Evolutionary conservation across 2,888 invertebrate species (phyloP).

Genomic region (Thera obeliscata): DNA sequence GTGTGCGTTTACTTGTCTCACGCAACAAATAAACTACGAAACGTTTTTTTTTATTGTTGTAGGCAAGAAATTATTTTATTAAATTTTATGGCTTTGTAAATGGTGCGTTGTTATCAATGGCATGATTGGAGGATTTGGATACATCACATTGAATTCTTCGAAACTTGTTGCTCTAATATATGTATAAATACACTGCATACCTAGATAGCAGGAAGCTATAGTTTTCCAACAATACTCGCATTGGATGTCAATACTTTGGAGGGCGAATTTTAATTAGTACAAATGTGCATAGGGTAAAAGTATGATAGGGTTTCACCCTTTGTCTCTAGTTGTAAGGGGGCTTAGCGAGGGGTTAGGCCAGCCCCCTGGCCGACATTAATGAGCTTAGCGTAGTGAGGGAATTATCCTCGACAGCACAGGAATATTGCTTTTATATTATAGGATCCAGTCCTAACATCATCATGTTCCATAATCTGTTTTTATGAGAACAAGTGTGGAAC

Average conservation of each 20-base stretch:
- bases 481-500: too few relatives aligned
- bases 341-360: conserved; percentile 5
- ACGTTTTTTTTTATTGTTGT: too few relatives aligned
- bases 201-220: neutral
- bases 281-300: conserved; percentile 2
- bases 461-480: too few relatives aligned
- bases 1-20: too few relatives aligned
- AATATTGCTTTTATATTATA: neutral
- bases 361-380: conserved; percentile 14
- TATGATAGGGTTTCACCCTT: conserved; percentile 6
- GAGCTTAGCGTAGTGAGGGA: conserved; percentile 6
- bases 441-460: too few relatives aligned
- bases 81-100: too few relatives aligned
- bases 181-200: neutral
- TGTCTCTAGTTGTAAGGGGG: conserved; percentile 12
- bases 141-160: too few relatives aligned
- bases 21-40: too few relatives aligned
- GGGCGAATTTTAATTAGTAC: conserved; percentile 16
- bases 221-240: neutral
- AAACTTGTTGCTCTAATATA: neutral
- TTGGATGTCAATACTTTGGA: neutral
- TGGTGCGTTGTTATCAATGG: too few relatives aligned
- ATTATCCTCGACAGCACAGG: neutral
- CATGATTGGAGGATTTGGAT: too few relatives aligned
- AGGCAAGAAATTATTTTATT: too few relatives aligned